Evolutionary conservation across 2,888 invertebrate species (phyloP).

Genomic region (Scaptomyza reducta): DNA sequence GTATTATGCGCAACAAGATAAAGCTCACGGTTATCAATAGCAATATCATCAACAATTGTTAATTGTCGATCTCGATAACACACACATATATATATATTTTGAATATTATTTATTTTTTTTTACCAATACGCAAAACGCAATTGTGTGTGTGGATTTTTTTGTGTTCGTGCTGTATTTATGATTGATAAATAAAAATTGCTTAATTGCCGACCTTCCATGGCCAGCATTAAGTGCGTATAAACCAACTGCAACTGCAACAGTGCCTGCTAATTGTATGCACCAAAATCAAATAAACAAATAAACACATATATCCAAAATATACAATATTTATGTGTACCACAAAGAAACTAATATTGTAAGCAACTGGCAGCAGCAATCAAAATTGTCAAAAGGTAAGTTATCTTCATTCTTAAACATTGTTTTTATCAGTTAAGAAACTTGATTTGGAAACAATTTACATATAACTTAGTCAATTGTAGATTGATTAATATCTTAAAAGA

Average conservation of each 20-base stretch:
- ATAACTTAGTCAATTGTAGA: too few relatives aligned
- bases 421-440: not conserved
- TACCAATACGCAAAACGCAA: conserved; percentile 30
- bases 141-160: conserved; percentile 49
- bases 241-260: conserved; percentile 21
- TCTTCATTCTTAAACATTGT: not conserved
- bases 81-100: not conserved
- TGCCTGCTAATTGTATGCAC: conserved; percentile 17
- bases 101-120: conserved; percentile 26
- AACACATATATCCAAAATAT: conserved; percentile 3
- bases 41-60: not conserved
- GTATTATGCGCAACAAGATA: conserved; percentile 42
- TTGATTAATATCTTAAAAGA: too few relatives aligned
- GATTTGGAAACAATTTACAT: too few relatives aligned
- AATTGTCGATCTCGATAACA: conserved; percentile 1
- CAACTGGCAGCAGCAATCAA: not conserved
- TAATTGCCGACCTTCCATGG: conserved; percentile 14
- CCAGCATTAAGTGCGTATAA: conserved; percentile 26
- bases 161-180: conserved; percentile 31
- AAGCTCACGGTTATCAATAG: conserved; percentile 6
- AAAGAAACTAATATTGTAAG: conserved; percentile 2
- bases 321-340: not conserved
- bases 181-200: not conserved
- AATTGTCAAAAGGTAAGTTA: conserved; percentile 26
- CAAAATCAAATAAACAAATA: conserved; percentile 14